Evolutionary conservation across 1,140 invertebrate genomes (phyloP).

Genomic region (Contarinia nasturtii): DNA sequence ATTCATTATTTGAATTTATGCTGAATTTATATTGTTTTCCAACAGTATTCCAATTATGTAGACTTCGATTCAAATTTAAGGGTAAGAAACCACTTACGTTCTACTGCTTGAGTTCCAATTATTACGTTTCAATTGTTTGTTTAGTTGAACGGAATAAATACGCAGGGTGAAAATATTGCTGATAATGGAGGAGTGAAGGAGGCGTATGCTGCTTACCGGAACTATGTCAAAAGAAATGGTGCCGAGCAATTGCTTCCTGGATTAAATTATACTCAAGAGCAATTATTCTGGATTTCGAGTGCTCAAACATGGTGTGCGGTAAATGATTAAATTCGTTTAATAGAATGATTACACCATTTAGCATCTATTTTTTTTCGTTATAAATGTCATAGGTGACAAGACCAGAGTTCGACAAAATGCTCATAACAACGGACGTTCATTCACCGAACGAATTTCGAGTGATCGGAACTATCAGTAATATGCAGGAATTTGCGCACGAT

Average conservation of each 20-base stretch:
- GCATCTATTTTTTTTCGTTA: too few species aligned
- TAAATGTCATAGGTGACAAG: background rate
- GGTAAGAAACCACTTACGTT: too few species aligned
- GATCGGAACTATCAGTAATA: slow-evolving; percentile 45
- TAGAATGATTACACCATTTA: too few species aligned
- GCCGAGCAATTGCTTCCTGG: slow-evolving; percentile 54
- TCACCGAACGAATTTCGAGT: slow-evolving; percentile 33
- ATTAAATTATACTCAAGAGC: slow-evolving; percentile 51
- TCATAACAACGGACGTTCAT: slow-evolving; percentile 22
- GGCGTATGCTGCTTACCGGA: slow-evolving; percentile 51
- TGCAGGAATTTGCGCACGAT: slow-evolving; percentile 37
- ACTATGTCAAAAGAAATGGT: slow-evolving; percentile 35
- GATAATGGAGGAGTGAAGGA: slow-evolving; percentile 77
- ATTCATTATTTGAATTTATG: background rate
- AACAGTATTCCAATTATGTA: background rate
- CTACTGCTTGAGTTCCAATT: too few species aligned
- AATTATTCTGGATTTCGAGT: slow-evolving; percentile 64
- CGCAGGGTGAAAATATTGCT: slow-evolving; percentile 76
- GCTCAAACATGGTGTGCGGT: slow-evolving; percentile 39
- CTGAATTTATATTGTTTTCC: background rate
- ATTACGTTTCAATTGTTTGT: too few species aligned
- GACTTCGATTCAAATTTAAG: background rate
- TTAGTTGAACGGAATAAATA: slow-evolving; percentile 65
- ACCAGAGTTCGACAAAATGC: too few species aligned
- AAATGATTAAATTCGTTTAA: too few species aligned